Evolutionary conservation across 2,888 invertebrate species (phyloP).

Genomic region (Petrolisthes cinctipes): DNA sequence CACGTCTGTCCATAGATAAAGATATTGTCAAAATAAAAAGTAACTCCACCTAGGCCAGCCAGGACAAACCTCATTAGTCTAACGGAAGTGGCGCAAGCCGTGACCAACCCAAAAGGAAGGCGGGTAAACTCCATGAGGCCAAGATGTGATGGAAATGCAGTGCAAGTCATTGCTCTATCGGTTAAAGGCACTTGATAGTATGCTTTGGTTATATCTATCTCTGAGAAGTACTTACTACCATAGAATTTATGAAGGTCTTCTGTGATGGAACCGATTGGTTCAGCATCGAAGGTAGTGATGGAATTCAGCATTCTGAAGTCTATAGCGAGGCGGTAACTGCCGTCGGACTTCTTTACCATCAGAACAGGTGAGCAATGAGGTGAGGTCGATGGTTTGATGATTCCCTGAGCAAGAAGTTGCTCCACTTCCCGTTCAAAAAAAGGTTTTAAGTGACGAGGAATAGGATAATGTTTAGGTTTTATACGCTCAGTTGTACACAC

Average conservation of each 20-base stretch:
- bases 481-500: too few species aligned
- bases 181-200: constrained; percentile 27
- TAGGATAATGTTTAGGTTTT: too few species aligned
- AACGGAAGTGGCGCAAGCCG: constrained; percentile 26
- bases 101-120: constrained; percentile 38
- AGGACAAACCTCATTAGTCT: constrained; percentile 39
- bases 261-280: background rate
- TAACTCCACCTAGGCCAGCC: background rate
- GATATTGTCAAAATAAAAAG: constrained; percentile 37
- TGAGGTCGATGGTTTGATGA: constrained; percentile 23
- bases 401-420: background rate
- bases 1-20: background rate
- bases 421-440: constrained; percentile 21
- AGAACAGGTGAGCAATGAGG: constrained; percentile 12
- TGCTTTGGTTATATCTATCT: constrained; percentile 13
- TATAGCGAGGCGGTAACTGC: constrained; percentile 5
- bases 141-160: constrained; percentile 23
- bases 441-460: background rate
- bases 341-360: constrained; percentile 8
- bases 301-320: background rate
- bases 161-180: background rate
- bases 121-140: constrained; percentile 37
- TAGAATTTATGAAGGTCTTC: constrained; percentile 8
- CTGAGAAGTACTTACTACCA: background rate
- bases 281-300: background rate